Evolutionary conservation across 2,797 vertebrate genomes (phyloP).

Genomic region (Ibycter americanus): DNA sequence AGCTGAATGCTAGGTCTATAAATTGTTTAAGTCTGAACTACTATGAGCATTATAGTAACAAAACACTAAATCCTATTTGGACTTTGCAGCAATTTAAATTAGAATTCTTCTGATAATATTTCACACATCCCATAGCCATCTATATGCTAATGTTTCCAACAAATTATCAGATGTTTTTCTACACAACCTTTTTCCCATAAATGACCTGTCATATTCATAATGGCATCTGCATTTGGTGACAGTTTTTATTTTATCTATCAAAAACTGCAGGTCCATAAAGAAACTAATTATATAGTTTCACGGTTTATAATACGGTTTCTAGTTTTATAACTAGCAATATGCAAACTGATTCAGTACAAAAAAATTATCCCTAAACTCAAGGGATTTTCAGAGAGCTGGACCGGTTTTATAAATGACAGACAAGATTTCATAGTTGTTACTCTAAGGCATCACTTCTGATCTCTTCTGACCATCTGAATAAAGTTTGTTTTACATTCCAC

Average conservation of each 20-base stretch:
- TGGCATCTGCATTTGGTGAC: slow-evolving; percentile 59
- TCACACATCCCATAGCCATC: slow-evolving; percentile 69
- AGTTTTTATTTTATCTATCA: slow-evolving; percentile 73
- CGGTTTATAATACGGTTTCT: slow-evolving; percentile 72
- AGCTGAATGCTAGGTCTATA: slow-evolving; percentile 26
- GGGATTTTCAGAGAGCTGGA: not conserved
- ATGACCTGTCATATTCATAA: slow-evolving; percentile 76
- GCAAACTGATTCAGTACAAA: slow-evolving; percentile 53
- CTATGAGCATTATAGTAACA: slow-evolving; percentile 38
- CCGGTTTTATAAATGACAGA: not conserved
- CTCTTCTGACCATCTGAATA: not conserved
- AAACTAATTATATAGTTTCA: slow-evolving; percentile 77
- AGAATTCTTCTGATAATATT: slow-evolving; percentile 71
- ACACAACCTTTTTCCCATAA: slow-evolving; percentile 68
- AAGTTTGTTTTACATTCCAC: not conserved
- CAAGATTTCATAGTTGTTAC: not conserved
- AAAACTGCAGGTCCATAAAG: slow-evolving; percentile 71
- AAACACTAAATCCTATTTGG: slow-evolving; percentile 64
- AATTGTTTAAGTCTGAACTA: slow-evolving; percentile 50
- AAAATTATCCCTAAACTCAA: slow-evolving; percentile 19
- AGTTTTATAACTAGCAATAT: slow-evolving; percentile 66
- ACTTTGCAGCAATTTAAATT: slow-evolving; percentile 67
- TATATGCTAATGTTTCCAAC: slow-evolving; percentile 78
- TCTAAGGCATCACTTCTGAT: not conserved
- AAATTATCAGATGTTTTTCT: slow-evolving; percentile 76